Percentiles rank a stretch among this genome's conserved stretches.
phyloP scores from a whole-genome alignment of 2,797 vertebrate species.

The Darevskia mixta region DNA sequence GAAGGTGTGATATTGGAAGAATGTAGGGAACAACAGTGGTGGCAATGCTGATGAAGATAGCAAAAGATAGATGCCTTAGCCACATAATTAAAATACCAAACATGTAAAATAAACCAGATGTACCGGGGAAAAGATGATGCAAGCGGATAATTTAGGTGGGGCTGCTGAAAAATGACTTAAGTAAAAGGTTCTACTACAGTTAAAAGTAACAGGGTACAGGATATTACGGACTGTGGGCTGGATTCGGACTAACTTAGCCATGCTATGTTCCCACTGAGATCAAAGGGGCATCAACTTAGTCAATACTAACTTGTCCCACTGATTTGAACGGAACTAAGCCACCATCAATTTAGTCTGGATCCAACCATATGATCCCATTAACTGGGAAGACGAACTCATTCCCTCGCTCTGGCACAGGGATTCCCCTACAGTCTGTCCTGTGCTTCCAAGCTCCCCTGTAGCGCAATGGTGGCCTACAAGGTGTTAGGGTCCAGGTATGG shows the following conservation, averaged over 20 bases:
- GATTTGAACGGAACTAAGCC: too few relatives aligned
- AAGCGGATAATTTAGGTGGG: not conserved
- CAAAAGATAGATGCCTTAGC: not conserved
- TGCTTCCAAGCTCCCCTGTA: not conserved
- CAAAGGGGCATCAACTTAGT: too few relatives aligned
- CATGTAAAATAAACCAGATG: too few relatives aligned
- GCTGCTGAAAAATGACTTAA: not conserved
- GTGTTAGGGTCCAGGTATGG: not conserved
- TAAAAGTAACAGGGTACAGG: not conserved
- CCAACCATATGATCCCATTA: not conserved
- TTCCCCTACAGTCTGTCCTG: not conserved
- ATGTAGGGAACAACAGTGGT: constrained; percentile 84
- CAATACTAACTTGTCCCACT: too few relatives aligned
- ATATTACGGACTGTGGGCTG: not conserved
- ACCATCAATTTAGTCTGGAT: too few relatives aligned
- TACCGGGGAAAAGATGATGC: too few relatives aligned
- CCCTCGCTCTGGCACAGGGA: not conserved
- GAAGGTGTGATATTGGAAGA: constrained; percentile 83
- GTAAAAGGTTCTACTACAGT: not conserved
- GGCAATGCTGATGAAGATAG: constrained; percentile 78
- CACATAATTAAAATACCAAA: not conserved
- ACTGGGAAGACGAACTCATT: too few relatives aligned
- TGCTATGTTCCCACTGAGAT: too few relatives aligned
- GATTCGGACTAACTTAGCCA: not conserved
- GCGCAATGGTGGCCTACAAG: too few relatives aligned